These are phyloP conservation scores for Flexamia atlantica DNA, from an alignment of 2,888 invertebrate species.

Conservation along the genomic window DNA sequence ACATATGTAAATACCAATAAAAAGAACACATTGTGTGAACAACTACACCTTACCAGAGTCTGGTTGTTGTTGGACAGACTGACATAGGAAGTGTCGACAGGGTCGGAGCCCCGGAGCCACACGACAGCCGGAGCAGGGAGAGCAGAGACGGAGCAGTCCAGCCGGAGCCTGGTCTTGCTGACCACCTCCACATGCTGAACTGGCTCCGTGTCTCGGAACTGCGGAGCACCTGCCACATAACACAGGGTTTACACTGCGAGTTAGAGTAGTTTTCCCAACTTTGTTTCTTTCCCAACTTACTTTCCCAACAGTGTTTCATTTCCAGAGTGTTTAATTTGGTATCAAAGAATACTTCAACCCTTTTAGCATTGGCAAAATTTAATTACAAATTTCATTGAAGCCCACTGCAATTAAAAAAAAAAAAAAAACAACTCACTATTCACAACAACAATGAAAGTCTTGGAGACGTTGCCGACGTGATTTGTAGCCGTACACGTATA, in stretches of 20 bases:
- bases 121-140: conserved; percentile 79
- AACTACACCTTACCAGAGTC: conserved; percentile 74
- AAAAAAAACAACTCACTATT: conserved; percentile 76
- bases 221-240: conserved; percentile 76
- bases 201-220: conserved; percentile 65
- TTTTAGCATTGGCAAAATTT: too few relatives aligned
- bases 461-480: conserved; percentile 75
- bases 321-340: too few relatives aligned
- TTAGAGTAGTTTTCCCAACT: too few relatives aligned
- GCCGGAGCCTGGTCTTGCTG: conserved; percentile 68
- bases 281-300: too few relatives aligned
- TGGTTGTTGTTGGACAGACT: conserved; percentile 71
- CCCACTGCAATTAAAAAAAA: too few relatives aligned
- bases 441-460: conserved; percentile 74
- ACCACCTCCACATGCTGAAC: background rate
- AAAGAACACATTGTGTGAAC: too few relatives aligned
- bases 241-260: too few relatives aligned
- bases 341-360: too few relatives aligned
- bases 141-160: conserved; percentile 79
- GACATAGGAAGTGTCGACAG: conserved; percentile 57
- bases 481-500: conserved; percentile 81
- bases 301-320: too few relatives aligned
- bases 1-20: too few relatives aligned
- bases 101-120: conserved; percentile 74
- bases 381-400: too few relatives aligned